Evolutionary conservation across 2,113 vertebrate species (phyloP).

Genomic region (Lethenteron reissneri): DNA sequence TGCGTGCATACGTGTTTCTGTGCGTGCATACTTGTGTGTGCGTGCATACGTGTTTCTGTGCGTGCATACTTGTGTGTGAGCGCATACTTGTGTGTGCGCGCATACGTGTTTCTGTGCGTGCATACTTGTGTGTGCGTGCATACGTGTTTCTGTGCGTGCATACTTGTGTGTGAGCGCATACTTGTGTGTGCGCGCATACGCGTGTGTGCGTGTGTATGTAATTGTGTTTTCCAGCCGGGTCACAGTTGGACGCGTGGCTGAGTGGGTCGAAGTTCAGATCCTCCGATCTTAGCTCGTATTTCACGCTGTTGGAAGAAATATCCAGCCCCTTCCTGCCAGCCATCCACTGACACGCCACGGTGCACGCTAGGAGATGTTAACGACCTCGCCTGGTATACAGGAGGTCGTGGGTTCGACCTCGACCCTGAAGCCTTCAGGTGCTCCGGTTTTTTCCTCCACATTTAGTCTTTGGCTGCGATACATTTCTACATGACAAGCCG

Average conservation of each 20-base stretch:
- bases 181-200: not conserved
- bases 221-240: not conserved
- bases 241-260: not conserved
- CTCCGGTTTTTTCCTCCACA: too few relatives aligned
- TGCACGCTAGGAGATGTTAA: too few relatives aligned
- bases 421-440: too few relatives aligned
- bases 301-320: too few relatives aligned
- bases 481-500: too few relatives aligned
- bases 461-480: too few relatives aligned
- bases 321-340: too few relatives aligned
- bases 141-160: not conserved
- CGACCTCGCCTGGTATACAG: too few relatives aligned
- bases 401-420: too few relatives aligned
- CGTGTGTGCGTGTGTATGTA: not conserved
- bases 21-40: not conserved
- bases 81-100: not conserved
- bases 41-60: not conserved
- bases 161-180: not conserved
- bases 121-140: not conserved
- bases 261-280: too few relatives aligned
- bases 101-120: not conserved
- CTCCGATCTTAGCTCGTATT: too few relatives aligned
- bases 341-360: too few relatives aligned
- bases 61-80: not conserved
- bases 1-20: not conserved